Evolutionary conservation across 1,140 invertebrate genomes (phyloP).

Genomic region (Formica exsecta): DNA sequence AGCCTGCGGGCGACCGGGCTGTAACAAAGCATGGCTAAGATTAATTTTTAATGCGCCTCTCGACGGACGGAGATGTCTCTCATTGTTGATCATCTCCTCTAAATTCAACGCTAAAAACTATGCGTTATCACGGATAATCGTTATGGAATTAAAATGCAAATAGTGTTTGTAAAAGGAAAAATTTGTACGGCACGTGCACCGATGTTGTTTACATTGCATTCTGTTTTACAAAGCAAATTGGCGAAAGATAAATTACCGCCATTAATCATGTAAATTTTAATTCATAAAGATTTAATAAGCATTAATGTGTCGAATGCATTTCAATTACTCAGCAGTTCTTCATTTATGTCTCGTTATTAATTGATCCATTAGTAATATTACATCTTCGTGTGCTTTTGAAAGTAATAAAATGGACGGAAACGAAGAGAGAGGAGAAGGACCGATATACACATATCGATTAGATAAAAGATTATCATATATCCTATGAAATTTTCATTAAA

Average conservation of each 20-base stretch:
- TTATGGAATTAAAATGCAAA: constrained; percentile 57
- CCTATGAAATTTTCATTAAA: background rate
- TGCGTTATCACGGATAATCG: constrained; percentile 14
- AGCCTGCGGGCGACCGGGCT: constrained; percentile 24
- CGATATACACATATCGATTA: constrained; percentile 9
- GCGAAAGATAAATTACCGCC: background rate
- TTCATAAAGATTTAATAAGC: constrained; percentile 44
- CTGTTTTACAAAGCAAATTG: constrained; percentile 20
- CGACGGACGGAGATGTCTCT: constrained; percentile 19
- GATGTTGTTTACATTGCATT: constrained; percentile 1
- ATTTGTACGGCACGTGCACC: background rate
- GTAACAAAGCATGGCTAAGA: constrained; percentile 25
- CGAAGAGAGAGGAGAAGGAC: background rate
- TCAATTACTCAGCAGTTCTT: constrained; percentile 30
- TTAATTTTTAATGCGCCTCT: constrained; percentile 66
- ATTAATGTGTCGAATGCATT: constrained; percentile 38
- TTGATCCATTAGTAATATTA: constrained; percentile 53
- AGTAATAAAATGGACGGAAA: constrained; percentile 33
- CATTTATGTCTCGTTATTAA: constrained; percentile 48
- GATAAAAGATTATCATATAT: constrained; percentile 14
- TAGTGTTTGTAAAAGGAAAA: constrained; percentile 22
- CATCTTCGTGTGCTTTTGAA: constrained; percentile 33
- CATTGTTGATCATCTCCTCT: background rate
- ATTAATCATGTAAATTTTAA: constrained; percentile 41
- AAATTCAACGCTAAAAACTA: constrained; percentile 51